A percentile compares a stretch with the other conserved stretches of the same genome.
phyloP scores from a whole-genome alignment of 2,888 invertebrate genomes.

The Stenodera caucasica region DNA sequence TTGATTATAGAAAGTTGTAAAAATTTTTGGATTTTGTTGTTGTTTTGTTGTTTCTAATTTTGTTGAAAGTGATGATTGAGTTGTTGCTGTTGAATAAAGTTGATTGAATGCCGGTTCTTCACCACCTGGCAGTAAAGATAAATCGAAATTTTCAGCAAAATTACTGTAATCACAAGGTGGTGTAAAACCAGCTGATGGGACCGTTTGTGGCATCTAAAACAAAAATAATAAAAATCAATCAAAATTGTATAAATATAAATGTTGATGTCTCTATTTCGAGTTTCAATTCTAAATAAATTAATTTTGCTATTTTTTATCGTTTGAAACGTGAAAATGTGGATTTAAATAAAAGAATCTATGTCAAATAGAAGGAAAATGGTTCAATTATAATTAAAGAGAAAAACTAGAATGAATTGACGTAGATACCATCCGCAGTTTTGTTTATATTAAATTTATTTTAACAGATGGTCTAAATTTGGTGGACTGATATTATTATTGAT shows the following conservation, averaged over 20 bases:
- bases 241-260: not conserved
- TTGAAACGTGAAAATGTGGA: too few relatives aligned
- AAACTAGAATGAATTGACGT: not conserved
- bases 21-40: conserved; percentile 44
- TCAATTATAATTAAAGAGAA: not conserved
- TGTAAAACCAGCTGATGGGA: conserved; percentile 76
- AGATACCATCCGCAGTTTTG: not conserved
- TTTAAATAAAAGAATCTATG: not conserved
- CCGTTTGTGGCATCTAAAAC: conserved; percentile 81
- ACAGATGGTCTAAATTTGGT: conserved; percentile 1
- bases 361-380: not conserved
- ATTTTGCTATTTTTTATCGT: too few relatives aligned
- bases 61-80: not conserved
- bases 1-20: conserved; percentile 45
- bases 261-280: too few relatives aligned
- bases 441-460: not conserved
- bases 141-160: conserved; percentile 69
- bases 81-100: not conserved
- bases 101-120: conserved; percentile 55
- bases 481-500: not conserved
- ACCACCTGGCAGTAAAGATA: conserved; percentile 70
- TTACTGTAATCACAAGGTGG: conserved; percentile 68
- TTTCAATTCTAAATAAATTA: too few relatives aligned
- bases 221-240: conserved; percentile 28
- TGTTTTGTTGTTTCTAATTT: conserved; percentile 43